Evolutionary conservation across 1,140 invertebrate species (phyloP).

Genomic region (Drosophila ficusphila): DNA sequence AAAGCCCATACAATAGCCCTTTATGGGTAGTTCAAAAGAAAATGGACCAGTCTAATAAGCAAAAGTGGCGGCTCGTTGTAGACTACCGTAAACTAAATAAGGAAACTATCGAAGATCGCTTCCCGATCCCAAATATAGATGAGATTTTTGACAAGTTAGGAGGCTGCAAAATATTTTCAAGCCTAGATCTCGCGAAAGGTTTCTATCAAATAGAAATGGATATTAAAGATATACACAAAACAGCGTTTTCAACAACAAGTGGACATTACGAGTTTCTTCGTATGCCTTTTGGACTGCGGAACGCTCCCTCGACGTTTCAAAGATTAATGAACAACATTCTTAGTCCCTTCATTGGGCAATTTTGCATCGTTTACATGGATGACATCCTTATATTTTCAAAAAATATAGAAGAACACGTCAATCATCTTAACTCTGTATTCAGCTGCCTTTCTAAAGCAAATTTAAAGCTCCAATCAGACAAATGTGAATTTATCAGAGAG

Average conservation of each 20-base stretch:
- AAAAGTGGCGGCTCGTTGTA: slow-evolving; percentile 6
- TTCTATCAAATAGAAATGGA: no score
- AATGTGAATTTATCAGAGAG: neutral
- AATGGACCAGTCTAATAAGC: slow-evolving; percentile 9
- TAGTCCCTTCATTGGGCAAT: no score
- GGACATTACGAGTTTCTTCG: slow-evolving; percentile 30
- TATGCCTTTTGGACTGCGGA: slow-evolving; percentile 2
- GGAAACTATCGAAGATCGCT: slow-evolving; percentile 1
- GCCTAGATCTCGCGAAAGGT: neutral
- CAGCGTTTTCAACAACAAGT: no score
- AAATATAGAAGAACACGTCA: slow-evolving; percentile 55
- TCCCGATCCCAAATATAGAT: slow-evolving; percentile 4
- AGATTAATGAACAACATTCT: slow-evolving; percentile 43
- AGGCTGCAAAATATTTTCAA: neutral
- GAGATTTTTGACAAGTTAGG: slow-evolving; percentile 4
- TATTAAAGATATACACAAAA: no score
- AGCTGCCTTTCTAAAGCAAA: slow-evolving; percentile 8
- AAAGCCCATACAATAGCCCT: slow-evolving; percentile 52
- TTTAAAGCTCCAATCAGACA: neutral
- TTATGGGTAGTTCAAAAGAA: slow-evolving; percentile 48
- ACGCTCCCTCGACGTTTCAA: slow-evolving; percentile 17
- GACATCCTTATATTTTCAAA: slow-evolving; percentile 50
- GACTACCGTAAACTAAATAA: slow-evolving; percentile 9
- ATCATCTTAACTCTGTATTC: slow-evolving; percentile 16
- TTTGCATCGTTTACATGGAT: slow-evolving; percentile 32